Evolutionary conservation across 1,140 invertebrate genomes (phyloP).

Genomic region (Galendromus occidentalis): DNA sequence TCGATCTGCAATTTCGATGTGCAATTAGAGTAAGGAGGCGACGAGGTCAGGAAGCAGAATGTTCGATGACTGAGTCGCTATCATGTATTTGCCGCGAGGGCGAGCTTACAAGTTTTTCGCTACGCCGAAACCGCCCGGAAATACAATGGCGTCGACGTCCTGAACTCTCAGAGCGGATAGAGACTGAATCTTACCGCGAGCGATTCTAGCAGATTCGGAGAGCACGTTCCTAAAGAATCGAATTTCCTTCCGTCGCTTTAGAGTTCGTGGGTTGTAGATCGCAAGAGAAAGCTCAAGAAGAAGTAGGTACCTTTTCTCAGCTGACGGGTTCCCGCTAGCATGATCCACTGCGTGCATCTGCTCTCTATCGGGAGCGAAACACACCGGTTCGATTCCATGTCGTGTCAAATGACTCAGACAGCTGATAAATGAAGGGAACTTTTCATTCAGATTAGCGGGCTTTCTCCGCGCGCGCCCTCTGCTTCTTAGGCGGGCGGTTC

Average conservation of each 20-base stretch:
- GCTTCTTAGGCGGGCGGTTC: too few species aligned
- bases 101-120: constrained; percentile 39
- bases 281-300: neutral
- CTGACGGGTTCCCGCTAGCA: constrained; percentile 25
- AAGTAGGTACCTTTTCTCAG: neutral
- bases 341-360: constrained; percentile 38
- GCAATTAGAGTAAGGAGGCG: constrained; percentile 10
- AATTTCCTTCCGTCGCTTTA: neutral
- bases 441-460: neutral
- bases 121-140: constrained; percentile 42
- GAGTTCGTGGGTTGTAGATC: neutral
- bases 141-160: constrained; percentile 33
- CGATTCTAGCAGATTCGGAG: constrained; percentile 38
- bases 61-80: too few species aligned
- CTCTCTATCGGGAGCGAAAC: constrained; percentile 36
- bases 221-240: constrained; percentile 34
- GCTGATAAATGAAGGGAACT: constrained; percentile 18
- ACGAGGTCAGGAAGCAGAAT: too few species aligned
- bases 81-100: too few species aligned
- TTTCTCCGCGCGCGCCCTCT: too few species aligned
- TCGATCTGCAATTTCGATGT: constrained; percentile 28
- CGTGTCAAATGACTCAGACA: constrained; percentile 34
- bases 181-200: constrained; percentile 32
- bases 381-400: constrained; percentile 30
- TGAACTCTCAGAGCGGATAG: constrained; percentile 30